phyloP scores from a whole-genome alignment of 2,797 vertebrate species.

The Anguilla megastoma region DNA sequence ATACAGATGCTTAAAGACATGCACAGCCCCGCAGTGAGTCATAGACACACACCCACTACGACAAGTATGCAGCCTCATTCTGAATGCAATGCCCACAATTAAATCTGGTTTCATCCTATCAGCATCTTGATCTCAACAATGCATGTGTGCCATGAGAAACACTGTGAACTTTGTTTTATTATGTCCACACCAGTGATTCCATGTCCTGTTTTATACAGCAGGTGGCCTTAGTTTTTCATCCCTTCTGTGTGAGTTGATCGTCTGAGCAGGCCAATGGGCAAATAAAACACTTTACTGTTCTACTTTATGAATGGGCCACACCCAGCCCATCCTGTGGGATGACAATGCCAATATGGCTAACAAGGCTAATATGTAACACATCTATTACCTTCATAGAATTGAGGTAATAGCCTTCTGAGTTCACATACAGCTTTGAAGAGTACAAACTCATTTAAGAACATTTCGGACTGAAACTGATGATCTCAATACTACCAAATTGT shows the following conservation, averaged over 20 bases:
- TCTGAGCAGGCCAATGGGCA: background rate
- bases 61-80: background rate
- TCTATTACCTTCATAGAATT: background rate
- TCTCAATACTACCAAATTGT: background rate
- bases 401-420: background rate
- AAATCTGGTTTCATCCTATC: background rate
- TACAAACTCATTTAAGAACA: background rate
- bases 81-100: background rate
- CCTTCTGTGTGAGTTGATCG: background rate
- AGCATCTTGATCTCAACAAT: background rate
- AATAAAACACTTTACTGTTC: background rate
- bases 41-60: background rate
- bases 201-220: background rate
- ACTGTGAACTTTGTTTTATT: background rate
- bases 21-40: background rate
- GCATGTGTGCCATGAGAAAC: background rate
- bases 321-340: background rate
- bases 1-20: background rate
- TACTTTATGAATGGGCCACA: background rate
- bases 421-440: background rate
- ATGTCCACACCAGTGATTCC: background rate
- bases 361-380: background rate
- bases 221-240: background rate
- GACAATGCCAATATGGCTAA: background rate
- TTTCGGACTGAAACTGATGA: background rate